These are phyloP conservation scores for Leptothorax acervorum DNA, from an alignment of 2,888 invertebrate genomes.

Conservation along the genomic window DNA sequence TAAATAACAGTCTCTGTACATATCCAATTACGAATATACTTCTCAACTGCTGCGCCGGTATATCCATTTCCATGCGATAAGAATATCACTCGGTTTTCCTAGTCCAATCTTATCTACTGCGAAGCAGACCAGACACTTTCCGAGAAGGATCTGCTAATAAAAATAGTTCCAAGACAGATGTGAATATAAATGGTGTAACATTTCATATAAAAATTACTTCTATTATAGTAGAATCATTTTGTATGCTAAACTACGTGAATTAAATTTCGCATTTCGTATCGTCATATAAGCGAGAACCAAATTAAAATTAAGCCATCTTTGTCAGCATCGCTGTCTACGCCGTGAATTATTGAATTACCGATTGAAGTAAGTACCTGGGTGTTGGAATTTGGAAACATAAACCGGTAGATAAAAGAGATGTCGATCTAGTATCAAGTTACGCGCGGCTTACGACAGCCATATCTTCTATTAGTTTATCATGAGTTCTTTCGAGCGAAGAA, in stretches of 20 bases:
- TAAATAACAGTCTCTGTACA: slow-evolving; percentile 1
- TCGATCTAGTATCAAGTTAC: slow-evolving; percentile 63
- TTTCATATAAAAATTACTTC: neutral
- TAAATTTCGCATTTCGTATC: neutral
- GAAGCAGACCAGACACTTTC: slow-evolving; percentile 61
- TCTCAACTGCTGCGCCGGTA: neutral
- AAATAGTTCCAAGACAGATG: slow-evolving; percentile 23
- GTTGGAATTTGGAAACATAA: slow-evolving; percentile 61
- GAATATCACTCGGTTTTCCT: slow-evolving; percentile 66
- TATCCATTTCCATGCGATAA: slow-evolving; percentile 56
- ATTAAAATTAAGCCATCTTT: slow-evolving; percentile 63
- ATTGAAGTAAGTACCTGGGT: slow-evolving; percentile 37
- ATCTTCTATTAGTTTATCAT: slow-evolving; percentile 56
- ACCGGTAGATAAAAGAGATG: slow-evolving; percentile 41
- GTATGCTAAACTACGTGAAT: neutral
- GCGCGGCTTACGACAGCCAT: slow-evolving; percentile 37
- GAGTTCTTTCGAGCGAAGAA: neutral
- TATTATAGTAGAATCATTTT: neutral
- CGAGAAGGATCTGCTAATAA: slow-evolving; percentile 72
- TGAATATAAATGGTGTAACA: neutral
- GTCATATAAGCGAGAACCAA: neutral
- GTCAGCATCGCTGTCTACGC: neutral
- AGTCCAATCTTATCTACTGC: slow-evolving; percentile 69
- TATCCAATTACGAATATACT: slow-evolving; percentile 10
- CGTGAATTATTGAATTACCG: slow-evolving; percentile 21